Conservation (phyloP, 2,113 vertebrate species). For the Nettapus auritus region DNA sequence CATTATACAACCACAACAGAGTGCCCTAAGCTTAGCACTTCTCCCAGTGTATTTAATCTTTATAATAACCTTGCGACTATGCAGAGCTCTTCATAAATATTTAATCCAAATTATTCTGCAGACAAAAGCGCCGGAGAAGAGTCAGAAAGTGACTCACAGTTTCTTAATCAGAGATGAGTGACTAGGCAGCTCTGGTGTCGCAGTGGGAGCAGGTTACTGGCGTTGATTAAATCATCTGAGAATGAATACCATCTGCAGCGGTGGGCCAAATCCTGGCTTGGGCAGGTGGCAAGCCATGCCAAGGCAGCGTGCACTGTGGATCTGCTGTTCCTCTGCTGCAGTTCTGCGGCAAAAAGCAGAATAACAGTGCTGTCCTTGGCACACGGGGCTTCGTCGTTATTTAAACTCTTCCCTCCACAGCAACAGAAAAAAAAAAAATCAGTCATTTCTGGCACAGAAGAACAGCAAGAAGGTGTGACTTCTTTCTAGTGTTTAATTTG, state of each 20-base stretch:
- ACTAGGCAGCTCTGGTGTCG: background rate
- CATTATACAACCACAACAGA: background rate
- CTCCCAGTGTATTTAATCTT: background rate
- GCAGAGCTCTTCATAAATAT: slow-evolving; percentile 41
- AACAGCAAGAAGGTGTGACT: background rate
- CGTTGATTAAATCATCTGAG: background rate
- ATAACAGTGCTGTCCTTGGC: background rate
- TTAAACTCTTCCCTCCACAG: too few species aligned
- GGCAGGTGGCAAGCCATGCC: background rate
- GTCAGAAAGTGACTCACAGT: slow-evolving; percentile 52
- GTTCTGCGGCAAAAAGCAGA: background rate
- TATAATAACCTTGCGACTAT: background rate
- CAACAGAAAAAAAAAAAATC: too few species aligned
- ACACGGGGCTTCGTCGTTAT: background rate
- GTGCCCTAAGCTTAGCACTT: accelerated
- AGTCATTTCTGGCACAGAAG: background rate
- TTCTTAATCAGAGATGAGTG: slow-evolving; percentile 14
- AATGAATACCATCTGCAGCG: background rate
- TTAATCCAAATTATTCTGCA: slow-evolving; percentile 34
- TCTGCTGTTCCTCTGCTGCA: background rate
- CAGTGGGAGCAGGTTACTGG: background rate
- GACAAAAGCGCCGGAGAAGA: background rate
- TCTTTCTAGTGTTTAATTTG: background rate
- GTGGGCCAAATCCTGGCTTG: accelerated
- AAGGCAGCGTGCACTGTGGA: accelerated